A percentile compares a stretch with the other conserved stretches of the same genome.
These are phyloP conservation scores for Hippasteria phrygiana DNA, from an alignment of 53 echinoderm and acorn worm genomes.

Conservation along the genomic window DNA sequence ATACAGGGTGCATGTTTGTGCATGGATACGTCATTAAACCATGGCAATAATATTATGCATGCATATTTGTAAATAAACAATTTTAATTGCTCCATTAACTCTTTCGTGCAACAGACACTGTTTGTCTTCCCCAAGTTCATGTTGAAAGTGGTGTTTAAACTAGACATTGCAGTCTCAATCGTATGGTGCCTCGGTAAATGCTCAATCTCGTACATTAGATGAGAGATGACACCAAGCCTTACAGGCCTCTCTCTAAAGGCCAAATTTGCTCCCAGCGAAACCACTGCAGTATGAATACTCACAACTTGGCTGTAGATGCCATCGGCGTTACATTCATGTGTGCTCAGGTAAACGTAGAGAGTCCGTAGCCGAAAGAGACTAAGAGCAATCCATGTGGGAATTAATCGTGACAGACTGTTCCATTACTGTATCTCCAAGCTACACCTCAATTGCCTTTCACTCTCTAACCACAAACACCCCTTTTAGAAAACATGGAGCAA, in stretches of 20 bases:
- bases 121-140: background rate
- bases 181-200: background rate
- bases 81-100: too few species aligned
- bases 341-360: background rate
- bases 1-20: too few species aligned
- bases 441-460: slow-evolving; percentile 2
- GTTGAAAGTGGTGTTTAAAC: background rate
- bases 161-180: slow-evolving; percentile 5
- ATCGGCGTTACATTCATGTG: slow-evolving; percentile 4
- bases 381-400: background rate
- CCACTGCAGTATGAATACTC: background rate
- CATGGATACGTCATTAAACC: too few species aligned
- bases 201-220: background rate
- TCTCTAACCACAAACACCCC: background rate
- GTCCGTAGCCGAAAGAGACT: background rate
- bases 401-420: slow-evolving; percentile 33
- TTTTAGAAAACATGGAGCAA: slow-evolving; percentile 28
- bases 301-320: background rate
- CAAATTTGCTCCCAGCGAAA: background rate
- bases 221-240: background rate
- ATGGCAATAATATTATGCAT: too few species aligned
- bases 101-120: background rate
- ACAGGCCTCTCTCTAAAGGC: background rate
- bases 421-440: background rate
- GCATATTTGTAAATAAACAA: too few species aligned